Evolutionary conservation across 2,797 vertebrate species (phyloP), one percentile per base, ranked within the genome.

Genomic region (Leucoraja ocellata): DNA sequence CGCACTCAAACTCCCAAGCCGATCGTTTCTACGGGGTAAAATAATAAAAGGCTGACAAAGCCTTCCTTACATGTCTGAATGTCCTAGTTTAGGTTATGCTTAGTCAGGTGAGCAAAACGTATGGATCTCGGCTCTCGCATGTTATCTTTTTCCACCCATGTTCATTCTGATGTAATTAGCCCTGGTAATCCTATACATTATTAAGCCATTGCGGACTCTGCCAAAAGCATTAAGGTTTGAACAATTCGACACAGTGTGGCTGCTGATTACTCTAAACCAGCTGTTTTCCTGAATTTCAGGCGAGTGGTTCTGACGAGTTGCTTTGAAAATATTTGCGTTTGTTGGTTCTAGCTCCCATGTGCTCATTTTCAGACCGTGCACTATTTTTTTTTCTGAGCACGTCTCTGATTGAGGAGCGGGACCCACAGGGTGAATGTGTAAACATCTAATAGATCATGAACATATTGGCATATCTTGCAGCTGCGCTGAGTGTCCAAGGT

Each of bases 201-300:
- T 63, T 65, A 88, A 88, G 11, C 84, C 61, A 65, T 13, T 88
- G 61, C 16, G 7, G 68, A 65, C 80, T 32, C 28, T 88, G 84
- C 84, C 84, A 88, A 88, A 88, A 88, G n/a, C 61, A 65, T 63
- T 65, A 88, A 88, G 46, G 28, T 4, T 88, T 68, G 14, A 88
- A 86, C 83, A 86, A 88, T 65, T 88, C 28, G 14, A 61, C 61
- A 65, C 84, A 88, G 61, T 88, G 25, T 65, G 16, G 25, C 61
- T 65, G 61, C 28, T 88, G 84, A 88, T 88, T 88, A 88, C 54
- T 63, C 28, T 88, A 65, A 32, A 88, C 58, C 63, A 88, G 84
- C 84, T 88, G 84, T 88, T 88, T 88, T 63, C 54, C 84, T 88
- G 84, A 65, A 88, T 88, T 36, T 63, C 84, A 88, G 84, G 63